Percentiles rank a stretch among this genome's conserved stretches.
These are phyloP conservation scores for Tachysurus fulvidraco DNA, from an alignment of 2,113 vertebrate genomes.

Conservation along the genomic window DNA sequence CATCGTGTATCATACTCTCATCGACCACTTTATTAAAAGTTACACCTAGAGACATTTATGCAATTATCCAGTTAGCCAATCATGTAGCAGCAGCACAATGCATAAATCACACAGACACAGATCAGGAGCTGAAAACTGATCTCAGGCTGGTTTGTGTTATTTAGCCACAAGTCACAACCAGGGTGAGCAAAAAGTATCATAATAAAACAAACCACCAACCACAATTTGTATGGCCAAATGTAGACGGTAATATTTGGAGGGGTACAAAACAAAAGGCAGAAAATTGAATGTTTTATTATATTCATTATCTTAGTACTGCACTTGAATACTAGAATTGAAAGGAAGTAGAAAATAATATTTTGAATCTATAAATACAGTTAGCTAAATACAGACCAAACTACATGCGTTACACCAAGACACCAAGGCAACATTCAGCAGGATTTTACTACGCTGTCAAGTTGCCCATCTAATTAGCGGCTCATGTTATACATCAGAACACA, in stretches of 20 bases:
- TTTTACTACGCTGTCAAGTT: not conserved
- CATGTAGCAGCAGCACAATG: too few species aligned
- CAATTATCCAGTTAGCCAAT: too few species aligned
- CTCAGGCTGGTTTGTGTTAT: too few species aligned
- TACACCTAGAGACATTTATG: too few species aligned
- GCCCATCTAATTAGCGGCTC: not conserved
- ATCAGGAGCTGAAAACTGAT: too few species aligned
- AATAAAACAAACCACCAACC: too few species aligned
- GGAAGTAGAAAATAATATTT: not conserved
- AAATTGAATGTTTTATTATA: not conserved
- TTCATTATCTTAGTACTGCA: not conserved
- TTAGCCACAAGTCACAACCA: too few species aligned
- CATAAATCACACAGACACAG: too few species aligned
- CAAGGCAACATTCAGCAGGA: not conserved
- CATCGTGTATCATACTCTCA: too few species aligned
- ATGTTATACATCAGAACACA: not conserved
- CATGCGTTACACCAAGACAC: not conserved
- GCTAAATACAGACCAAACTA: not conserved
- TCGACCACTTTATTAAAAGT: too few species aligned
- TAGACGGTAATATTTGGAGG: not conserved
- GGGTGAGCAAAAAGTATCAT: too few species aligned
- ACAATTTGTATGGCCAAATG: not conserved
- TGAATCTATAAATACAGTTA: not conserved
- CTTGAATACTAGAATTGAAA: not conserved
- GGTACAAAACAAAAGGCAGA: not conserved